Percentiles rank a stretch among this genome's conserved stretches.
These are phyloP conservation scores for Nephrotoma flavescens DNA, from an alignment of 2,888 invertebrate species.

Conservation along the genomic window DNA sequence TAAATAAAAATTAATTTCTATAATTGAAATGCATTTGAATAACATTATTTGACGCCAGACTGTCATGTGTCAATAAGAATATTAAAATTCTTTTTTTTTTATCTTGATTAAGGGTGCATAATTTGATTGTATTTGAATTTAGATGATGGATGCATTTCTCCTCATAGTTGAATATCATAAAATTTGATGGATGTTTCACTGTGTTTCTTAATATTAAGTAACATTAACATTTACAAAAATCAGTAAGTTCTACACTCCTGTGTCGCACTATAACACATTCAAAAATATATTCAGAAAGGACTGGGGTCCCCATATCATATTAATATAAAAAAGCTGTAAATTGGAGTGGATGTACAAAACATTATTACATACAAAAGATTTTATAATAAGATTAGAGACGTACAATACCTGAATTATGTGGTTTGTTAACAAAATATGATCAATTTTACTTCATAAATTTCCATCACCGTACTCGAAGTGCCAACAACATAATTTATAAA, in stretches of 20 bases:
- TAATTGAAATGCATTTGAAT: not conserved
- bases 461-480: not conserved
- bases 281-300: no score
- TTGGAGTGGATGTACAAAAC: no score
- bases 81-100: not conserved
- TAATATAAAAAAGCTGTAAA: no score
- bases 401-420: not conserved
- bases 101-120: not conserved
- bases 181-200: no score
- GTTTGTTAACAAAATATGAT: not conserved
- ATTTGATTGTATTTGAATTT: not conserved
- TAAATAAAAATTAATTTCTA: not conserved
- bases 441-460: not conserved
- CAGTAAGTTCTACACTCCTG: no score
- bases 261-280: no score
- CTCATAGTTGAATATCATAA: no score
- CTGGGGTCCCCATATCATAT: no score
- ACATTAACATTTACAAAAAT: no score
- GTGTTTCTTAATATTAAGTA: no score
- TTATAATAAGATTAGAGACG: not conserved
- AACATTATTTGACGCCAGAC: not conserved
- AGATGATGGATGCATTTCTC: not conserved
- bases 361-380: not conserved
- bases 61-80: not conserved
- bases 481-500: not conserved